A percentile compares a stretch with the other conserved stretches of the same genome.
Conservation (phyloP, 2,113 vertebrate species). For the Hippocampus zosterae region DNA sequence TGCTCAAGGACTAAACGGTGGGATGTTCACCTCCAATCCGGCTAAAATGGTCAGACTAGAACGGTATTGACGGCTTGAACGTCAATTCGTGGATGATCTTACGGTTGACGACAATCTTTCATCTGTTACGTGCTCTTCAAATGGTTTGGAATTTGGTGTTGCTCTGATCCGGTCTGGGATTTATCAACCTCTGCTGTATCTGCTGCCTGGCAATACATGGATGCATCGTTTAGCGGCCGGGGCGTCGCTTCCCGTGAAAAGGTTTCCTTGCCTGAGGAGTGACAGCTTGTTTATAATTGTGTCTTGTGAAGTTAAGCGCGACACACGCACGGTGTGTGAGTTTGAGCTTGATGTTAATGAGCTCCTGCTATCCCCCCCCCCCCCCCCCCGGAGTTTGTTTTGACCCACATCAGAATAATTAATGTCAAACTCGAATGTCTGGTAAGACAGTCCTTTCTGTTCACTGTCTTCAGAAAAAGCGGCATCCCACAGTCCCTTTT, state of each 20-base stretch:
- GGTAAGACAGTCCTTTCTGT: slow-evolving; percentile 27
- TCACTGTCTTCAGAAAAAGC: not conserved
- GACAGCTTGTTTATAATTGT: slow-evolving; percentile 39
- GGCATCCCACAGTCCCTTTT: slow-evolving; percentile 29
- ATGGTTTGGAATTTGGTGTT: not conserved
- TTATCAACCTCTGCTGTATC: not conserved
- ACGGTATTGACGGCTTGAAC: not conserved
- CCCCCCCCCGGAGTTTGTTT: slow-evolving; percentile 47
- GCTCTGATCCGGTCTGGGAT: not conserved
- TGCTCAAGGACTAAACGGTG: not conserved
- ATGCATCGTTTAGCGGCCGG: slow-evolving; percentile 4
- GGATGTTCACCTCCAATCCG: not conserved
- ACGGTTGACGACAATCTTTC: not conserved
- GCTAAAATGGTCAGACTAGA: not conserved
- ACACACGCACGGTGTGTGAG: slow-evolving; percentile 16
- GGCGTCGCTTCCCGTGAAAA: slow-evolving; percentile 14
- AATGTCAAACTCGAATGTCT: slow-evolving; percentile 59
- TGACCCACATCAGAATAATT: slow-evolving; percentile 69
- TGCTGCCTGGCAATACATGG: not conserved
- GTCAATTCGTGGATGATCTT: not conserved
- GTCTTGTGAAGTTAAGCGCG: slow-evolving; percentile 32
- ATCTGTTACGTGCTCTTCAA: not conserved
- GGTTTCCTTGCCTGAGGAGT: slow-evolving; percentile 29
- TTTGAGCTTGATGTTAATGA: slow-evolving; percentile 57
- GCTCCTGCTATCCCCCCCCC: slow-evolving; percentile 44